phyloP scores from a whole-genome alignment of 1,140 invertebrate species.

The Drosophila ercepeae region DNA sequence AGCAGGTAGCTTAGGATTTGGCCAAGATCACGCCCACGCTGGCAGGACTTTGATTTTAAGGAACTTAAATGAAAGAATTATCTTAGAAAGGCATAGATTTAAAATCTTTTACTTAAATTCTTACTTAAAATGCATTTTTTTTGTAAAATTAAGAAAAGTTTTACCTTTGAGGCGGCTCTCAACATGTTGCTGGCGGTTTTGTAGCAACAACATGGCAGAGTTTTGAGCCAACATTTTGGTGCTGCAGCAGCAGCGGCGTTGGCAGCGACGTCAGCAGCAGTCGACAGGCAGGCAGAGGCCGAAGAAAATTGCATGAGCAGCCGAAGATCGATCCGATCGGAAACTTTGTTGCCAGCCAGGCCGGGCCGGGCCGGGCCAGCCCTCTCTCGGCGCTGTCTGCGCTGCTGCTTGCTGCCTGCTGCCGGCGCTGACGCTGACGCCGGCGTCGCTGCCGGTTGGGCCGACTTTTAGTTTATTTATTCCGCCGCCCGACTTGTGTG shows the following conservation, averaged over 20 bases:
- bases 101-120: too few species aligned
- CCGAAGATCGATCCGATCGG: constrained; percentile 10
- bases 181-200: not conserved
- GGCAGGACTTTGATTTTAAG: too few species aligned
- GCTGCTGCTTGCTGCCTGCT: constrained; percentile 5
- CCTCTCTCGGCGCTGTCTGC: constrained; percentile 5
- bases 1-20: not conserved
- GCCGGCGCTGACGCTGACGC: not conserved
- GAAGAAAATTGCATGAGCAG: constrained; percentile 30
- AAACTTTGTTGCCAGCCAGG: not conserved
- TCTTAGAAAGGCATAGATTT: too few species aligned
- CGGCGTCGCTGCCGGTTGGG: constrained; percentile 21
- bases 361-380: not conserved
- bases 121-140: too few species aligned
- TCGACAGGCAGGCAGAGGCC: not conserved
- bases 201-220: not conserved
- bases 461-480: constrained; percentile 76
- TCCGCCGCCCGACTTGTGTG: constrained; percentile 76
- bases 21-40: not conserved
- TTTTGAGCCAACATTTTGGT: not conserved
- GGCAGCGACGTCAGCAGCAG: not conserved
- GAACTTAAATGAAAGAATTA: too few species aligned
- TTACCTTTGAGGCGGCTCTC: not conserved
- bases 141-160: not conserved
- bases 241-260: not conserved